These are phyloP conservation scores for Drosophila nigrodunni DNA, from an alignment of 1,140 invertebrate species.

Conservation along the genomic window DNA sequence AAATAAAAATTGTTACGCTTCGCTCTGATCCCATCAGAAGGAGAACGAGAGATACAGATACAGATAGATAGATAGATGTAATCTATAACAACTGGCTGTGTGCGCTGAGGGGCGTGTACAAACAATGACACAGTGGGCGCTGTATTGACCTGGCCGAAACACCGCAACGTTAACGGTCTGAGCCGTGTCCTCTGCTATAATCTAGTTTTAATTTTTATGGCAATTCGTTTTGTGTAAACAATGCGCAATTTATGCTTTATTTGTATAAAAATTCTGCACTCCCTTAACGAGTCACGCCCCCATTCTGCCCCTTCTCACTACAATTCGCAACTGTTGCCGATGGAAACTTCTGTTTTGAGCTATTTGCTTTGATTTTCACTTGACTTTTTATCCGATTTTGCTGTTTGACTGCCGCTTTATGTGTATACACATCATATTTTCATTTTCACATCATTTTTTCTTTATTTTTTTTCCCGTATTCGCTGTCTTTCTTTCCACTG, in stretches of 20 bases:
- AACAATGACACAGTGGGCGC: conserved; percentile 82
- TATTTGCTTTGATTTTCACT: conserved; percentile 80
- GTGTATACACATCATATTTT: conserved; percentile 61
- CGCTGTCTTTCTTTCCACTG: conserved; percentile 31
- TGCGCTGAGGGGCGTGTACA: conserved; percentile 64
- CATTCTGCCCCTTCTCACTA: background rate
- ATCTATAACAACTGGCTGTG: conserved; percentile 64
- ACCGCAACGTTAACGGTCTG: background rate
- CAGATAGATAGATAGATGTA: conserved; percentile 55
- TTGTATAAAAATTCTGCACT: conserved; percentile 66
- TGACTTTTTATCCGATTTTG: conserved; percentile 60
- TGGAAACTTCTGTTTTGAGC: conserved; percentile 9
- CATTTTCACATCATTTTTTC: conserved; percentile 28
- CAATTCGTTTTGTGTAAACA: conserved; percentile 57
- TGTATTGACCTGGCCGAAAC: conserved; percentile 60
- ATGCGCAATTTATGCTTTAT: conserved; percentile 68
- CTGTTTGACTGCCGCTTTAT: conserved; percentile 38
- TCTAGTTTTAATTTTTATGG: conserved; percentile 82
- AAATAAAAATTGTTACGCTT: conserved; percentile 64
- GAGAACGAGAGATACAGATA: conserved; percentile 4
- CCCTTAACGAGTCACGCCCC: background rate
- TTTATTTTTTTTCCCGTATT: background rate
- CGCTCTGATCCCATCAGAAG: conserved; percentile 52
- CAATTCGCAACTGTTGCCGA: background rate
- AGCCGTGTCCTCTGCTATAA: conserved; percentile 50